phyloP scores from a whole-genome alignment of 2,113 vertebrate species.

The Nipponia nippon region DNA sequence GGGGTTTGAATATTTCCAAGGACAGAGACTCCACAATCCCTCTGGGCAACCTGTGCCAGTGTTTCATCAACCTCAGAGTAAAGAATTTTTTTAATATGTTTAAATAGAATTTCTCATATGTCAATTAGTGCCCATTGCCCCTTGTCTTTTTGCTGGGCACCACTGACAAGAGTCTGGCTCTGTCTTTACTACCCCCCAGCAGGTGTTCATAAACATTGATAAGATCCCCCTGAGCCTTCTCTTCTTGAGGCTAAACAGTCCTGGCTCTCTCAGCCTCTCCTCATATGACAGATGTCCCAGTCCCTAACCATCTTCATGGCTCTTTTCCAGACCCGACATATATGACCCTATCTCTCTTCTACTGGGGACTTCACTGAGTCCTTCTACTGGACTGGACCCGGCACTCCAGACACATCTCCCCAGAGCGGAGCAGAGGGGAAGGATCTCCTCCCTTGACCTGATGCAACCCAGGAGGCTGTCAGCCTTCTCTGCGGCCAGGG shows the following conservation, averaged over 20 bases:
- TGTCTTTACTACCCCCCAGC: background rate
- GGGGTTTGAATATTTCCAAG: background rate
- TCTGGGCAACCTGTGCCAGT: background rate
- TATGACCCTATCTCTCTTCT: background rate
- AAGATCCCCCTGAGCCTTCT: background rate
- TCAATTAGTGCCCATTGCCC: background rate
- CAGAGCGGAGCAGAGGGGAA: background rate
- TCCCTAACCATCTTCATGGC: background rate
- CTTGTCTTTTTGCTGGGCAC: background rate
- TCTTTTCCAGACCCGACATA: background rate
- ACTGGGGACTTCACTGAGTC: background rate
- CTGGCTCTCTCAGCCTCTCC: background rate
- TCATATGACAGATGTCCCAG: background rate
- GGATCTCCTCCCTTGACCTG: background rate
- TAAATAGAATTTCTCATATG: background rate
- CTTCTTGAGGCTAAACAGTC: background rate
- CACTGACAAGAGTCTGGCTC: background rate
- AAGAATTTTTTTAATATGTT: background rate
- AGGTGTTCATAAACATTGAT: background rate
- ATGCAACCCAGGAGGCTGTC: background rate
- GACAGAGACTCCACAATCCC: background rate
- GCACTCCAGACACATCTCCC: background rate
- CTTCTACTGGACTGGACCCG: background rate
- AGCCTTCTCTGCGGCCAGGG: background rate
- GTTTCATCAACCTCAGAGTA: background rate